Conservation (phyloP, 2,113 vertebrate genomes). For the Tinamus guttatus region DNA sequence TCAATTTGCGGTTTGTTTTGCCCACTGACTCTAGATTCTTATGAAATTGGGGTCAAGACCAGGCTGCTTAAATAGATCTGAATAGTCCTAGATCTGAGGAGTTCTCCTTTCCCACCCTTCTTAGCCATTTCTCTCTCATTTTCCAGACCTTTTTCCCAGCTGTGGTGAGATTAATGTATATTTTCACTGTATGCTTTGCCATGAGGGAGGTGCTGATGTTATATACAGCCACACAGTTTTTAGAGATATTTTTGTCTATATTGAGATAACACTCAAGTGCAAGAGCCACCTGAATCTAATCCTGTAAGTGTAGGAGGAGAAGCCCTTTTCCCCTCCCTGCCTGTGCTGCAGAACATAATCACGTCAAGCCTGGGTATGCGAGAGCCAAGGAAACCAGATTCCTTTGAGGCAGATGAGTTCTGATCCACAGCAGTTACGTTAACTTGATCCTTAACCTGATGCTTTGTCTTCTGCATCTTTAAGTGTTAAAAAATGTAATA, state of each 20-base stretch:
- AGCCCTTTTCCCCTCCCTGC: neutral
- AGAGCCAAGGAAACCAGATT: neutral
- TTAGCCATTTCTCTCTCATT: neutral
- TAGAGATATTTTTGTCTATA: neutral
- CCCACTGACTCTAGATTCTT: neutral
- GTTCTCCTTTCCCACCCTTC: neutral
- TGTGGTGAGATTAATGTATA: neutral
- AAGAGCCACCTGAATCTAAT: neutral
- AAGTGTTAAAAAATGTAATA: neutral
- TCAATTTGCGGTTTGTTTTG: neutral
- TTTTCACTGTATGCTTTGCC: neutral
- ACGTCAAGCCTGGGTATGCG: neutral
- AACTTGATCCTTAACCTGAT: neutral
- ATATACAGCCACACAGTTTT: neutral
- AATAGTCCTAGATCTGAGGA: neutral
- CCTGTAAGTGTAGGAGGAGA: neutral
- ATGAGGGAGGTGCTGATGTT: neutral
- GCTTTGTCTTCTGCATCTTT: no score
- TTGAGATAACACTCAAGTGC: neutral
- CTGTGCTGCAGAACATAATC: neutral
- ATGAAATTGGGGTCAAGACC: neutral
- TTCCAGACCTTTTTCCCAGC: neutral
- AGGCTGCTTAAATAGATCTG: neutral
- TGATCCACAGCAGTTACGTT: neutral
- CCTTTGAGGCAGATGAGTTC: neutral